A percentile compares a stretch with the other conserved stretches of the same genome.
phyloP scores from a whole-genome alignment of 2,113 vertebrate species.

The Diphyllodes magnificus region DNA sequence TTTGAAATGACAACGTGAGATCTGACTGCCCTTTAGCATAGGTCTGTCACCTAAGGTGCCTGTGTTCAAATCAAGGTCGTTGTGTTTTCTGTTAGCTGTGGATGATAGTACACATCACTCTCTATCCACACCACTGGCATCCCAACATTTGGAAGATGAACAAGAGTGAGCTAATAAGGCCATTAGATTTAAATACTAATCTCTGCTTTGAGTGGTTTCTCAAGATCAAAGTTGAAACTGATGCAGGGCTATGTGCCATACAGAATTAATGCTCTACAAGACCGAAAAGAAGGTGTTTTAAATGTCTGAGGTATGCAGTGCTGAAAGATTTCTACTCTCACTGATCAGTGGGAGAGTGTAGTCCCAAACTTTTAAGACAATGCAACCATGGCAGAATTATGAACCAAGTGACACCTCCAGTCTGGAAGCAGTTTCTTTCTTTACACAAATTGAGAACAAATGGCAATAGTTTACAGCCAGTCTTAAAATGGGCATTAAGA shows the following conservation, averaged over 20 bases:
- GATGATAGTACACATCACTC: neutral
- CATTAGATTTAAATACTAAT: neutral
- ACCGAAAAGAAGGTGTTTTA: neutral
- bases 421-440: neutral
- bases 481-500: neutral
- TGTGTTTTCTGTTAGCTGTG: neutral
- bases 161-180: neutral
- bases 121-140: neutral
- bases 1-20: conserved; percentile 63
- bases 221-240: neutral
- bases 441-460: neutral
- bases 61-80: conserved; percentile 38
- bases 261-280: neutral
- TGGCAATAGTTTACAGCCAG: neutral
- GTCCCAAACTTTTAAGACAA: neutral
- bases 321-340: neutral
- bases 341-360: neutral
- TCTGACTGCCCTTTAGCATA: conserved; percentile 46
- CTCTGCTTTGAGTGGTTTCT: neutral
- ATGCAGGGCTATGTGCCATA: neutral
- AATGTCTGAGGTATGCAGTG: neutral
- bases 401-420: neutral
- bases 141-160: neutral
- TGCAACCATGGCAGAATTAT: neutral
- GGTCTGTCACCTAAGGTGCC: conserved; percentile 46